Conservation (phyloP, 2,888 invertebrate genomes). For the Ornithoptera alexandrae region DNA sequence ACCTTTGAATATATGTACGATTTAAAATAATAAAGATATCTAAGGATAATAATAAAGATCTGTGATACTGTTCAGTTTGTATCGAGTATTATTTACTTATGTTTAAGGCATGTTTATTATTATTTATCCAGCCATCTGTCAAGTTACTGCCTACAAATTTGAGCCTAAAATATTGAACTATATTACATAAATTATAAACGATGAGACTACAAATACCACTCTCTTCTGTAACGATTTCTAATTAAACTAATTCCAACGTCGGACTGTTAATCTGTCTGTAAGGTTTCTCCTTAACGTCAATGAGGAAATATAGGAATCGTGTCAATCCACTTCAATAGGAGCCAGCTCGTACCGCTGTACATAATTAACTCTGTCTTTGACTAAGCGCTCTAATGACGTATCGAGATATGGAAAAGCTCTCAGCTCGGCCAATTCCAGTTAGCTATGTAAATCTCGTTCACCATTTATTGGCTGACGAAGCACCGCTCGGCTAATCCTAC, state of each 20-base stretch:
- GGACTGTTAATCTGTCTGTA: neutral
- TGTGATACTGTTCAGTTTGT: too few species aligned
- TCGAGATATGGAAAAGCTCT: slow-evolving; percentile 6
- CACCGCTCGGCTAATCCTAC: slow-evolving; percentile 65
- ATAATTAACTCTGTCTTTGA: slow-evolving; percentile 26
- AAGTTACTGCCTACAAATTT: too few species aligned
- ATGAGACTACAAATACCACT: neutral
- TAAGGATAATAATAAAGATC: too few species aligned
- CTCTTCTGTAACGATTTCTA: neutral
- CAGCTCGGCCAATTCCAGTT: slow-evolving; percentile 40
- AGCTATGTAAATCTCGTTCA: slow-evolving; percentile 46
- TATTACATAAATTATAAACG: neutral
- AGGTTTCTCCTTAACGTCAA: neutral
- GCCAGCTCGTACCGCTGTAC: slow-evolving; percentile 1
- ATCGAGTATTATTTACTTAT: too few species aligned
- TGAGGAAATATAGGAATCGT: slow-evolving; percentile 15
- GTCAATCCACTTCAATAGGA: slow-evolving; percentile 1
- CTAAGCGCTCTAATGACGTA: slow-evolving; percentile 12
- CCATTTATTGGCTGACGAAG: slow-evolving; percentile 67
- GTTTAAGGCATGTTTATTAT: too few species aligned
- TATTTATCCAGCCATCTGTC: too few species aligned
- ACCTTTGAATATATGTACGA: too few species aligned
- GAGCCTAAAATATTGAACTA: too few species aligned
- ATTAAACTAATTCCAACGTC: neutral
- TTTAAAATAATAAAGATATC: too few species aligned